These are phyloP conservation scores for Harpegnathos saltator DNA, from an alignment of 1,140 invertebrate genomes.

Conservation along the genomic window DNA sequence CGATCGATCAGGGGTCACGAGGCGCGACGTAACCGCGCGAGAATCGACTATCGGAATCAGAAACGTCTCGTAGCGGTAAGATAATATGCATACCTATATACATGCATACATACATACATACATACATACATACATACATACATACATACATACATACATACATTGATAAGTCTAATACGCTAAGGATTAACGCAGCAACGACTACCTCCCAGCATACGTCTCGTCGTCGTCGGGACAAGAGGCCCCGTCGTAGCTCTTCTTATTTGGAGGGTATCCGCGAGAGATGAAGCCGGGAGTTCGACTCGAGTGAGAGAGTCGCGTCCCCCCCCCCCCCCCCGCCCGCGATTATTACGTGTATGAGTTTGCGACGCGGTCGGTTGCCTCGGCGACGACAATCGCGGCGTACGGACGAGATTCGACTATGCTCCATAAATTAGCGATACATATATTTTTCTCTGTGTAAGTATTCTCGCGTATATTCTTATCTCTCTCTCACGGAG, in stretches of 20 bases:
- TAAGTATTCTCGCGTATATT: neutral
- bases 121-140: neutral
- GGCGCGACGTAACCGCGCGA: neutral
- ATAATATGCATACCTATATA: too few species aligned
- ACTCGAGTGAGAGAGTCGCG: too few species aligned
- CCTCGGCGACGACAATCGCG: conserved; percentile 22
- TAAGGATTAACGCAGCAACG: conserved; percentile 49
- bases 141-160: neutral
- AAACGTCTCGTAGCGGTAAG: conserved; percentile 23
- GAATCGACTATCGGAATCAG: conserved; percentile 22
- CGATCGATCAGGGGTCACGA: neutral
- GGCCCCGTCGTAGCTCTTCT: neutral
- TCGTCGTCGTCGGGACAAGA: conserved; percentile 34
- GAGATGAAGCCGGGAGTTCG: neutral
- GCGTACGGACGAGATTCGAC: conserved; percentile 18
- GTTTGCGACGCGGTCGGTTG: neutral
- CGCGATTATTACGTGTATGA: neutral
- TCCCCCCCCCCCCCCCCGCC: too few species aligned
- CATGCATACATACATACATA: neutral
- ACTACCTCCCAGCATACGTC: conserved; percentile 35
- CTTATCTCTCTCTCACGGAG: neutral
- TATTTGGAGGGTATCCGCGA: neutral
- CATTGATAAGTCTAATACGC: conserved; percentile 21
- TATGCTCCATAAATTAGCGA: conserved; percentile 24
- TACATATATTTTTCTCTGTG: conserved; percentile 45